Evolutionary conservation across 2,888 invertebrate species (phyloP).

Genomic region (Nipponacmea schrenckii): DNA sequence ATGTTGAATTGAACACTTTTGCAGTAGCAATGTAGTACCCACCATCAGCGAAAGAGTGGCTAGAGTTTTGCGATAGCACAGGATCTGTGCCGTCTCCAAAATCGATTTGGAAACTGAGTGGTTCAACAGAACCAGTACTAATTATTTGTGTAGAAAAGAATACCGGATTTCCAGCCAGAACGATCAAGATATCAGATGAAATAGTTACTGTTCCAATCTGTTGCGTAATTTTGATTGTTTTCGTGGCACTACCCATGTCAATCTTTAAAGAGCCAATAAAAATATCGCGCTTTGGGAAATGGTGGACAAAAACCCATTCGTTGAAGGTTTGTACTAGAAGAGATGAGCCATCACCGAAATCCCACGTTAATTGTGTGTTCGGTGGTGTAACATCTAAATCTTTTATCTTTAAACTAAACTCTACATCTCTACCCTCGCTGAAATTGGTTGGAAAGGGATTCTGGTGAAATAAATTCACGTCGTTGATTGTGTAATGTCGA

Average conservation of each 20-base stretch:
- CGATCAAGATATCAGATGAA: neutral
- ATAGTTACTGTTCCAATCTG: conserved; percentile 9
- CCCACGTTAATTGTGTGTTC: neutral
- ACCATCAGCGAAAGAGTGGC: neutral
- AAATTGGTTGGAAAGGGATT: conserved; percentile 9
- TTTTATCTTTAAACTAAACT: conserved; percentile 5
- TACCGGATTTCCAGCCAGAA: neutral
- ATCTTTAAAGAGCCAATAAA: conserved; percentile 7
- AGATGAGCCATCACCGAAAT: conserved; percentile 12
- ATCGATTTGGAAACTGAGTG: neutral
- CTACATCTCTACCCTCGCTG: neutral
- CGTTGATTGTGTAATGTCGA: neutral
- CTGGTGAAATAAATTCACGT: conserved; percentile 1
- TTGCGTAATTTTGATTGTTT: neutral
- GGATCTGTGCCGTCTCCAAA: conserved; percentile 7
- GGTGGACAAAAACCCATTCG: conserved; percentile 2
- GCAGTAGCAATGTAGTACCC: neutral
- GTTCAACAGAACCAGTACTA: neutral
- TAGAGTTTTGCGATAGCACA: neutral
- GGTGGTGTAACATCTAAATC: conserved; percentile 4
- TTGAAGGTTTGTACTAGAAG: neutral
- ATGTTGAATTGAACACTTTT: neutral
- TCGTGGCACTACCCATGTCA: neutral
- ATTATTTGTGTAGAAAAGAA: neutral
- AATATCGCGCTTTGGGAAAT: neutral